phyloP scores from a whole-genome alignment of 1,140 invertebrate species.

The Lineus longissimus region DNA sequence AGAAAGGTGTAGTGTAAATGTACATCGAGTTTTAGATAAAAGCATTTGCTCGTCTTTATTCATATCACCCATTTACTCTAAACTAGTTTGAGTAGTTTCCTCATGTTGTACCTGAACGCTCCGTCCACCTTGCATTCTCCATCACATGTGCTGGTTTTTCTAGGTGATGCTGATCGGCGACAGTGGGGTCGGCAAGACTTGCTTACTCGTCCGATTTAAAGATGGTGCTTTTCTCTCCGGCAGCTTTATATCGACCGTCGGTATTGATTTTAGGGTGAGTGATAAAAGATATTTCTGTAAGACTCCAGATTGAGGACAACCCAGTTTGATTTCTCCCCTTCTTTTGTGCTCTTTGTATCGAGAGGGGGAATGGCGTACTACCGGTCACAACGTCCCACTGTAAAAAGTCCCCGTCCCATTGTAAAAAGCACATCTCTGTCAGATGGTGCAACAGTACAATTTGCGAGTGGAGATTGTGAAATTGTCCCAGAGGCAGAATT shows the following conservation, averaged over 20 bases:
- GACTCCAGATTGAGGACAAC: constrained; percentile 50
- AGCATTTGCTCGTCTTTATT: too few species aligned
- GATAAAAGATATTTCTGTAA: not conserved
- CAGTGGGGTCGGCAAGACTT: constrained; percentile 55
- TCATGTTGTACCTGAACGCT: too few species aligned
- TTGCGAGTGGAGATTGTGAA: too few species aligned
- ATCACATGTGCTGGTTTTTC: constrained; percentile 12
- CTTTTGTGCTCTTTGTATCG: not conserved
- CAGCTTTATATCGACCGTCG: constrained; percentile 59
- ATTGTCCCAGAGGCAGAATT: too few species aligned
- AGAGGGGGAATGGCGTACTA: not conserved
- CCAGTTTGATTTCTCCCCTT: not conserved
- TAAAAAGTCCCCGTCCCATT: too few species aligned
- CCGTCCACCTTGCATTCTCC: too few species aligned
- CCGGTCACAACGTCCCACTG: not conserved
- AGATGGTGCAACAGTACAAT: too few species aligned
- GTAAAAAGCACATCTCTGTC: too few species aligned
- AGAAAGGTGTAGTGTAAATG: too few species aligned
- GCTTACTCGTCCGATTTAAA: constrained; percentile 57
- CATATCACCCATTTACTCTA: too few species aligned
- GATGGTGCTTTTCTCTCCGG: constrained; percentile 58
- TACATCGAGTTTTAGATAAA: too few species aligned
- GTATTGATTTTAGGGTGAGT: constrained; percentile 56
- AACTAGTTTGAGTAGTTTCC: too few species aligned
- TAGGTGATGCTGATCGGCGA: constrained; percentile 54